Evolutionary conservation across 2,113 vertebrate genomes (phyloP).

Genomic region (Poeciliopsis occidentalis): DNA sequence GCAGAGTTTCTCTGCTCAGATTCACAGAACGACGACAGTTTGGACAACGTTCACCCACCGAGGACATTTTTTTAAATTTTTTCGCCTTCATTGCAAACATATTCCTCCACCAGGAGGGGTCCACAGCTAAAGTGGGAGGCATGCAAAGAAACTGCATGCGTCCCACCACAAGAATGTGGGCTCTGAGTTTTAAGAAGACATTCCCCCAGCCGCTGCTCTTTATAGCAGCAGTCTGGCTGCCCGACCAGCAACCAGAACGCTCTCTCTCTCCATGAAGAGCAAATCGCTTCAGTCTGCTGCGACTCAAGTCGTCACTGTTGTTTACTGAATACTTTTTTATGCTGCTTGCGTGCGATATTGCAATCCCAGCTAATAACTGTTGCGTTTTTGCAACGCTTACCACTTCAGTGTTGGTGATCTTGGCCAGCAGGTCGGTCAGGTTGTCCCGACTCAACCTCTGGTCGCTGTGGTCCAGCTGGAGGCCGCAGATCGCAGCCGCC

Average conservation of each 20-base stretch:
- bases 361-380: constrained; percentile 43
- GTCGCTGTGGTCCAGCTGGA: constrained; percentile 87
- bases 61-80: constrained; percentile 11
- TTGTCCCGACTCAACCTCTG: constrained; percentile 82
- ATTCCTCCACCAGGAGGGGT: constrained; percentile 71
- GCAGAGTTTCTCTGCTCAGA: too few species aligned
- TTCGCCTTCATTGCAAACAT: constrained; percentile 29
- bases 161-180: constrained; percentile 79
- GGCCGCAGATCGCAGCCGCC: constrained; percentile 92
- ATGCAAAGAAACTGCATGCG: constrained; percentile 77
- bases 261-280: constrained; percentile 66
- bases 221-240: constrained; percentile 75
- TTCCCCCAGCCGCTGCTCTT: constrained; percentile 73
- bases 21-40: background rate
- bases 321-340: constrained; percentile 53
- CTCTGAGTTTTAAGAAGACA: constrained; percentile 75
- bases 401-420: constrained; percentile 96
- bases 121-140: constrained; percentile 62
- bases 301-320: constrained; percentile 62
- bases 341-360: constrained; percentile 50
- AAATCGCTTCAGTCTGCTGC: constrained; percentile 76
- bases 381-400: constrained; percentile 80
- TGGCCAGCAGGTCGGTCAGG: constrained; percentile 91
- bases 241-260: constrained; percentile 65
- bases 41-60: constrained; percentile 8